A percentile compares a stretch with the other conserved stretches of the same genome.
Conservation (phyloP, 2,113 vertebrate species). For the Nannospalax galili region DNA sequence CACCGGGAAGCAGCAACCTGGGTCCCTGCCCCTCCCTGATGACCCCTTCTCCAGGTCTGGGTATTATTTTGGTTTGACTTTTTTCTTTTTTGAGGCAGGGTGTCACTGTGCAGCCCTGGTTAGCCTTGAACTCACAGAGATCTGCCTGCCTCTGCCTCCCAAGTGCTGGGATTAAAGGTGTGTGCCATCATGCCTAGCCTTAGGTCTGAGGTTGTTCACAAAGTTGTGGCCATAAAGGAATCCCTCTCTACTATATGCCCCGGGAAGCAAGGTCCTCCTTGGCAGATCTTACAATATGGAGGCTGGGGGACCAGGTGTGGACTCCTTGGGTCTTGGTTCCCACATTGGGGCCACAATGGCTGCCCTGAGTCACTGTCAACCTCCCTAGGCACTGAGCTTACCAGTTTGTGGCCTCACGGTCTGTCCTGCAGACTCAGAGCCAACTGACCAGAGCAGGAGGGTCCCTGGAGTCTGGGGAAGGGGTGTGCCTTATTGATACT, state of each 20-base stretch:
- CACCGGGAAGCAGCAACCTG: neutral
- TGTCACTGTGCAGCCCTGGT: no score
- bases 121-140: no score
- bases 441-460: no score
- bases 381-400: neutral
- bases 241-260: neutral
- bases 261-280: neutral
- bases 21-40: neutral
- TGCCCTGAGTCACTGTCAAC: neutral
- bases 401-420: neutral
- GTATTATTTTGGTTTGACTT: no score
- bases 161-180: no score
- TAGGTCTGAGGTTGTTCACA: no score
- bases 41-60: no score
- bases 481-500: neutral
- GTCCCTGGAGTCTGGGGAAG: neutral
- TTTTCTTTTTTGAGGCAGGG: no score
- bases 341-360: fast-evolving
- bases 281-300: neutral
- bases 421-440: neutral
- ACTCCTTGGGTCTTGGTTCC: neutral
- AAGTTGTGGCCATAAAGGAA: neutral
- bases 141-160: no score
- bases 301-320: neutral
- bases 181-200: no score